These are phyloP conservation scores for Colistium nudipinnis DNA, from an alignment of 2,113 vertebrate species.

Conservation along the genomic window DNA sequence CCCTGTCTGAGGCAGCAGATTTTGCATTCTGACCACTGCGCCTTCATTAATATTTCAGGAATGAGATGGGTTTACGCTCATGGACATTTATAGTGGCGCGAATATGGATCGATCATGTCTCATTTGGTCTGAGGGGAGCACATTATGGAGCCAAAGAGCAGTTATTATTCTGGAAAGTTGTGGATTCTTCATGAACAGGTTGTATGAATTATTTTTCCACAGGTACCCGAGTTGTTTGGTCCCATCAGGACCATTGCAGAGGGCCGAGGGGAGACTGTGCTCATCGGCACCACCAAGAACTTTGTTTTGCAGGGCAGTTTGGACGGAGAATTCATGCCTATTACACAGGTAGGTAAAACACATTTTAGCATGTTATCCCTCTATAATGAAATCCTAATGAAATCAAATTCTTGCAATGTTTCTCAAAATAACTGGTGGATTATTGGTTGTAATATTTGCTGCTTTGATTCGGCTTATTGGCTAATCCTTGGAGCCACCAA, in stretches of 20 bases:
- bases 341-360: conserved; percentile 97
- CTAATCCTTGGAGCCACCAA: not conserved
- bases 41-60: conserved; percentile 57
- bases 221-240: conserved; percentile 96
- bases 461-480: not conserved
- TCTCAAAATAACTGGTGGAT: not conserved
- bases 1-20: conserved; percentile 16
- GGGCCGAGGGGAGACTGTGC: conserved; percentile 89
- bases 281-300: conserved; percentile 96
- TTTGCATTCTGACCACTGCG: conserved; percentile 28
- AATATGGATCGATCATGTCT: conserved; percentile 9
- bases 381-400: not conserved
- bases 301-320: conserved; percentile 92
- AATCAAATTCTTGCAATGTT: not conserved
- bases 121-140: not conserved
- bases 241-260: conserved; percentile 95
- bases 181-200: not conserved
- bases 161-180: not conserved
- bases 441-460: not conserved
- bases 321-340: conserved; percentile 89
- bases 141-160: conserved; percentile 5
- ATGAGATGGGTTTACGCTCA: conserved; percentile 16
- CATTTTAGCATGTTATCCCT: too few relatives aligned
- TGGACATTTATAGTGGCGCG: conserved; percentile 26
- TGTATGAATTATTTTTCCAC: conserved; percentile 14